Percentiles rank a stretch among this genome's conserved stretches.
These are phyloP conservation scores for Zalophus californianus DNA, from an alignment of 2,797 vertebrate genomes.

Conservation along the genomic window DNA sequence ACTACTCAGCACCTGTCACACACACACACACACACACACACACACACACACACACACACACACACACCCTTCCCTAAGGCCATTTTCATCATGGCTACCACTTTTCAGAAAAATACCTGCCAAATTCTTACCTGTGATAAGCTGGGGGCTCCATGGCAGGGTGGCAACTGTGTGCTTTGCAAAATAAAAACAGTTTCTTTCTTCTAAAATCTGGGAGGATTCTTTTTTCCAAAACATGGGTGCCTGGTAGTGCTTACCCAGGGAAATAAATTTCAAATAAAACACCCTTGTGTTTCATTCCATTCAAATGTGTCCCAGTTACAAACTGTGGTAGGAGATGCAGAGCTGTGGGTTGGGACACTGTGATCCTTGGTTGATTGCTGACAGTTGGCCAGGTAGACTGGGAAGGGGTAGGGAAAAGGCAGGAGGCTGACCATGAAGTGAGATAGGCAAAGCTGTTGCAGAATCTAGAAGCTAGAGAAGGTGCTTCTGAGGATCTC, in stretches of 20 bases:
- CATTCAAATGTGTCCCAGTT: not conserved
- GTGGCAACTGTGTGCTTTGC: not conserved
- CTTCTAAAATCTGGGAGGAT: constrained; percentile 1
- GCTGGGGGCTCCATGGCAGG: not conserved
- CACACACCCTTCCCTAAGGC: not conserved
- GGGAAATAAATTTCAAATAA: not conserved
- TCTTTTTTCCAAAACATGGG: not conserved
- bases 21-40: not conserved
- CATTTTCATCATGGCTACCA: not conserved
- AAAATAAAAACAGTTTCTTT: not conserved
- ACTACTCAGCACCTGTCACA: not conserved
- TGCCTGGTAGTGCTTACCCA: not conserved
- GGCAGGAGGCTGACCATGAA: not conserved
- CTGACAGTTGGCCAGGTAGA: not conserved
- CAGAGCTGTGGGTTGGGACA: not conserved
- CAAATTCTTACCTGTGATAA: not conserved
- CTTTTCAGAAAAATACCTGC: not conserved
- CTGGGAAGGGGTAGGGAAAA: not conserved
- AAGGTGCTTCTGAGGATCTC: not conserved
- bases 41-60: not conserved
- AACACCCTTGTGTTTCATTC: not conserved
- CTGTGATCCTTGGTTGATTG: not conserved
- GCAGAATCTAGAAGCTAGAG: not conserved
- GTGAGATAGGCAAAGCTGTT: not conserved
- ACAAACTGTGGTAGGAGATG: not conserved